Percentiles rank a stretch among this genome's conserved stretches.
Evolutionary conservation across 2,113 vertebrate species (phyloP).

Genomic region (Nibea coibor): DNA sequence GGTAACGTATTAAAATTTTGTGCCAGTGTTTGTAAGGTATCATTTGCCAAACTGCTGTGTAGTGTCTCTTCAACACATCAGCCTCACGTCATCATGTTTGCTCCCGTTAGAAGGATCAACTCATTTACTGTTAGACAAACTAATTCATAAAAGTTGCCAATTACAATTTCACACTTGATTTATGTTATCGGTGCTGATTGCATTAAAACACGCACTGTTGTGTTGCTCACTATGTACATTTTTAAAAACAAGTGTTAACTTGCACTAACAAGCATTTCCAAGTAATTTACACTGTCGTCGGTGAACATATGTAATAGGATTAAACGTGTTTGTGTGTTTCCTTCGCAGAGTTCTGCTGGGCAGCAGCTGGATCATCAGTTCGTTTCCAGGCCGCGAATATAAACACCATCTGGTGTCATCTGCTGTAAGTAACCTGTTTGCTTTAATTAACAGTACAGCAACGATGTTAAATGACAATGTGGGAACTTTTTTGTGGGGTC

Average conservation of each 20-base stretch:
- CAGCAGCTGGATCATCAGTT: not conserved
- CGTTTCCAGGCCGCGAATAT: slow-evolving; percentile 9
- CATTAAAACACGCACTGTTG: not conserved
- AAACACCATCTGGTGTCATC: not conserved
- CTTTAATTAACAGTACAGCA: not conserved
- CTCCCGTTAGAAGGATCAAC: not conserved
- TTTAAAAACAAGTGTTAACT: not conserved
- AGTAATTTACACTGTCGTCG: not conserved
- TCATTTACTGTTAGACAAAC: not conserved
- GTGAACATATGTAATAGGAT: not conserved
- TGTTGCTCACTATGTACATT: not conserved
- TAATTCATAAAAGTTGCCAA: not conserved
- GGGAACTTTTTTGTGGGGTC: not conserved
- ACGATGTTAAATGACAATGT: not conserved
- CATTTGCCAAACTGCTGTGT: too few relatives aligned
- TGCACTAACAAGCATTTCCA: not conserved
- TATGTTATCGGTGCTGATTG: not conserved
- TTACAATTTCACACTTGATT: not conserved
- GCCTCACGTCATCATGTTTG: not conserved
- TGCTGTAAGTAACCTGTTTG: slow-evolving; percentile 52
- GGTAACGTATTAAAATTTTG: not conserved
- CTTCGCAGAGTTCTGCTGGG: slow-evolving; percentile 25
- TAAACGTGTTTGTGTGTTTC: slow-evolving; percentile 22
- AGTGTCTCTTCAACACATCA: not conserved
- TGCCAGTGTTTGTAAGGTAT: not conserved